These are phyloP conservation scores for Drosophila maculinotata DNA, from an alignment of 2,888 invertebrate species.

Conservation along the genomic window DNA sequence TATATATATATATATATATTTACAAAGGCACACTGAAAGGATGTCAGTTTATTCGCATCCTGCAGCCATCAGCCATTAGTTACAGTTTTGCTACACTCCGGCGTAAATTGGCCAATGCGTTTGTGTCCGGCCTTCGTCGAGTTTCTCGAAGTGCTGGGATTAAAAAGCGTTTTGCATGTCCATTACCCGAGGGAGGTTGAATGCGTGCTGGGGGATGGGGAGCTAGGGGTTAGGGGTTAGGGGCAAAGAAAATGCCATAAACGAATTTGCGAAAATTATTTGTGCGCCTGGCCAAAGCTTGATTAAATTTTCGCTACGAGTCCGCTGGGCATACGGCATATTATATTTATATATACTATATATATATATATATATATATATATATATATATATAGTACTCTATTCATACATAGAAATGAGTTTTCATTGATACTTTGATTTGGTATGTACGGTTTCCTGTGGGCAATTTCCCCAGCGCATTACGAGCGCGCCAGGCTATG, in stretches of 20 bases:
- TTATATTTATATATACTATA: conserved; percentile 35
- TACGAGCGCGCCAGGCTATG: conserved; percentile 30
- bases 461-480: conserved; percentile 59
- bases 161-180: conserved; percentile 75
- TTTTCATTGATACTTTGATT: conserved; percentile 72
- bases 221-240: background rate
- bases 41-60: conserved; percentile 47
- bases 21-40: conserved; percentile 16
- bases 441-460: conserved; percentile 34
- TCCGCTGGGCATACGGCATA: conserved; percentile 59
- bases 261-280: conserved; percentile 75
- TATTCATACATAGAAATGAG: conserved; percentile 30
- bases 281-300: conserved; percentile 57
- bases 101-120: conserved; percentile 71
- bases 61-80: conserved; percentile 49
- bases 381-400: background rate
- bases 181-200: conserved; percentile 29
- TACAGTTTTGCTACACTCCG: conserved; percentile 41
- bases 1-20: background rate
- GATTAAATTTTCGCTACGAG: conserved; percentile 67
- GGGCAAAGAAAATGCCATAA: conserved; percentile 64
- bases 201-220: background rate
- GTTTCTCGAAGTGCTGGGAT: conserved; percentile 51
- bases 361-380: background rate
- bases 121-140: conserved; percentile 40